Base-by-base conservation (phyloP, 2,888 invertebrate species). In the Leptinotarsa rubiginosa region DNA sequence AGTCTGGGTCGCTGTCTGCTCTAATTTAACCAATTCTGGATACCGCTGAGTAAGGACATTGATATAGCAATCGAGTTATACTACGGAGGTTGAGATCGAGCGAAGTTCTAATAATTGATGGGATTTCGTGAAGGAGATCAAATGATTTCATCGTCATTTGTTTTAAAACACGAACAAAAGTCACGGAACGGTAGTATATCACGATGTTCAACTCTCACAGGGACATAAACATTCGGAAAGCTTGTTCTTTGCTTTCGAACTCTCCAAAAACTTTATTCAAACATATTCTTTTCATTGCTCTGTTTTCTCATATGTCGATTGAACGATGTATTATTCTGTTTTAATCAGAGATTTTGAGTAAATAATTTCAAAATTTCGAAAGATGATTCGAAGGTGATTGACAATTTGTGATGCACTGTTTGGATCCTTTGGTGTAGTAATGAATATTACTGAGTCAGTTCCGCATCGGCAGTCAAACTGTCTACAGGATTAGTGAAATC, bases 1-100 rank as follows among this genome's bases (percentile, higher is more conserved):
- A 78, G 80, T 77, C 80, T 74, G 75, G 56, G 72, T 64, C 75
- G 76, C 73, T 20, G 13, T 16, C 12, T 56, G 56, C 78, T 78
- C 76, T 82, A 83, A 83, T 83, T 83, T 83, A 81, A 80, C 82
- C 83, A 83, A 83, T 83, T 83, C 78, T 59, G 75, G 78, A 82
- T 74, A 81, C 79, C 80, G 83, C 82, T 81, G 83, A 83, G 81
- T 80, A 75, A 69, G 78, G 70, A 78, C 78, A 79, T 75, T 77
- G 79, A 78, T 78, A 78, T 72, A 77, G 77, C 77, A 75, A 71
- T 74, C 75, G 31, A 70, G 70, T 77, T 76, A 72, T 72, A 69
- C 68, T 75, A 54, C 50, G 49, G 67, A 47, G 72, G 68, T 66
- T 65, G 68, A 69, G 76, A 69, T 54, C 56, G n/a, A 65, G 74